Conservation (phyloP, 2,113 vertebrate species). For the Motacilla alba region DNA sequence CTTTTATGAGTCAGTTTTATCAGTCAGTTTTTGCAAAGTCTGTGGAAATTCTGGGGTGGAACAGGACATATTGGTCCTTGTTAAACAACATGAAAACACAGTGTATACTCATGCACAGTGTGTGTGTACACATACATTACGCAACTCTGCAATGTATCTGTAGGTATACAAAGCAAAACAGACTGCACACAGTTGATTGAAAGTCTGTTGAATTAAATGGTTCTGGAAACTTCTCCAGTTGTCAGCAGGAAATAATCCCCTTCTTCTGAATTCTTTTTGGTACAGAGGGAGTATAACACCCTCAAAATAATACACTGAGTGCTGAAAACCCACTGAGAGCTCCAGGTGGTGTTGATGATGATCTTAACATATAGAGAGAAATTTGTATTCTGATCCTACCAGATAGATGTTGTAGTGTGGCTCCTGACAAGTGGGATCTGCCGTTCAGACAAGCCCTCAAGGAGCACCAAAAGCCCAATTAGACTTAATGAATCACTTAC, state of each 20-base stretch:
- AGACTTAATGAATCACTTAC: slow-evolving; percentile 13
- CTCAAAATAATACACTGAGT: neutral
- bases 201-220: neutral
- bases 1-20: neutral
- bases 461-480: slow-evolving; percentile 7
- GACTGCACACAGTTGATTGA: neutral
- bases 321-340: neutral
- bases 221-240: neutral
- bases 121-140: neutral
- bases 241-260: neutral
- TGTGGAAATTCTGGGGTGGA: neutral
- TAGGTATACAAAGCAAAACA: neutral
- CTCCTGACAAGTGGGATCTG: neutral
- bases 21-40: neutral
- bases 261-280: neutral
- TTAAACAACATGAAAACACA: neutral
- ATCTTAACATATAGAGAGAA: neutral
- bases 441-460: neutral
- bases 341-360: neutral
- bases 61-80: neutral
- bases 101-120: accelerated
- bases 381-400: slow-evolving; percentile 12
- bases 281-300: neutral
- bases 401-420: neutral
- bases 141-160: neutral